Conservation (phyloP, 2,888 invertebrate genomes). For the Anodontia alba region DNA sequence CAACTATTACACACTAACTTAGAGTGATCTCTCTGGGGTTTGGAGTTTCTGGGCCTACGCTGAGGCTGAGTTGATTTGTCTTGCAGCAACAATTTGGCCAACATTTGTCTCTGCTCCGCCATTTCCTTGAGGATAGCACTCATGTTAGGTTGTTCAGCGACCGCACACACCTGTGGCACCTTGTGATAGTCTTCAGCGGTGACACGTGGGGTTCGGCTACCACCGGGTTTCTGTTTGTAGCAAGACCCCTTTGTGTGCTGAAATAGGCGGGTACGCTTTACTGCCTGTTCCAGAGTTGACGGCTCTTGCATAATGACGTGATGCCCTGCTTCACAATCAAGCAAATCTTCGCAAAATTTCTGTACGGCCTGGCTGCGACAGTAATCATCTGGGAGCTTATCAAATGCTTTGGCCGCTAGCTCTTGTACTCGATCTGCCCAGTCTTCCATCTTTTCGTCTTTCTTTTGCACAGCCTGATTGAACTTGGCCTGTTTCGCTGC, state of each 20-base stretch:
- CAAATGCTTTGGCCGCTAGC: not conserved
- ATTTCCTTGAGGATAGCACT: not conserved
- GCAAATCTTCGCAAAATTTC: slow-evolving; percentile 20
- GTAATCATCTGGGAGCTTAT: slow-evolving; percentile 8
- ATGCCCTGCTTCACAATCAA: slow-evolving; percentile 25
- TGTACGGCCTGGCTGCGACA: not conserved
- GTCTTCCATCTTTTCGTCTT: not conserved
- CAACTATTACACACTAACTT: slow-evolving; percentile 12
- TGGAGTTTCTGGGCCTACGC: not conserved
- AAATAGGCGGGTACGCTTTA: slow-evolving; percentile 3
- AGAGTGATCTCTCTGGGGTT: too few relatives aligned
- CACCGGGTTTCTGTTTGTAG: not conserved
- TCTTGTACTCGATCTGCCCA: slow-evolving; percentile 11
- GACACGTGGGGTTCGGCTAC: not conserved
- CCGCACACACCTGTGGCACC: not conserved
- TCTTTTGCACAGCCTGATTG: not conserved
- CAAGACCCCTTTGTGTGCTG: slow-evolving; percentile 21
- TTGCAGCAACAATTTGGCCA: not conserved
- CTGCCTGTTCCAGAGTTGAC: slow-evolving; percentile 2
- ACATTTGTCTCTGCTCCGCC: not conserved
- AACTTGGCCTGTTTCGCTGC: not conserved
- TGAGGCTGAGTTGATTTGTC: not conserved
- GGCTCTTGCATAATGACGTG: slow-evolving; percentile 12
- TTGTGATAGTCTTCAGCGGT: slow-evolving; percentile 3
- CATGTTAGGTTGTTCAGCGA: not conserved